These are phyloP conservation scores for Lycopodina hypogea DNA, from an alignment of 37 sponge, comb jelly and placozoan species.

Conservation along the genomic window DNA sequence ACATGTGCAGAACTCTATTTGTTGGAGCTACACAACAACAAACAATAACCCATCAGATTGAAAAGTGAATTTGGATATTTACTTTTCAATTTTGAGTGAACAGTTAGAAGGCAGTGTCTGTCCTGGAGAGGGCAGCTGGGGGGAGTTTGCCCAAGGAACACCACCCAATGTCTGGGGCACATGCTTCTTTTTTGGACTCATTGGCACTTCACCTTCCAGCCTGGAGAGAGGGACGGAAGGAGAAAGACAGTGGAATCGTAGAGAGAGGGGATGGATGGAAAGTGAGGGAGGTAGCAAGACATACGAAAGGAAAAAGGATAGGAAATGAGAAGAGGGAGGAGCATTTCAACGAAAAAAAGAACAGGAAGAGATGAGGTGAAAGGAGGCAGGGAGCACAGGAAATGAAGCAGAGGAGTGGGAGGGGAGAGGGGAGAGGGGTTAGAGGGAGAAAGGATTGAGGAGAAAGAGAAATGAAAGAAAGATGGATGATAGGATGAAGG, in stretches of 20 bases:
- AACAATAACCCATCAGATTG: too few species aligned
- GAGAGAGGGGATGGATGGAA: not conserved
- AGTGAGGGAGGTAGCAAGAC: too few species aligned
- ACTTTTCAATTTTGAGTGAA: slow-evolving; percentile 64
- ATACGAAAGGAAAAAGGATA: not conserved
- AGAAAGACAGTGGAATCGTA: not conserved
- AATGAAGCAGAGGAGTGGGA: not conserved
- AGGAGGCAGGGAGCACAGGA: not conserved
- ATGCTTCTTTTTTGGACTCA: not conserved
- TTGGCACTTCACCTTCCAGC: slow-evolving; percentile 53
- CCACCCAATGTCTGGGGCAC: slow-evolving; percentile 18
- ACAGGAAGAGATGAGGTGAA: not conserved
- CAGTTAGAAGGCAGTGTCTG: slow-evolving; percentile 22
- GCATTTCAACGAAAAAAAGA: not conserved
- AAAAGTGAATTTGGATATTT: too few species aligned
- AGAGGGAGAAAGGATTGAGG: not conserved
- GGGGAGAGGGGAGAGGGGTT: not conserved
- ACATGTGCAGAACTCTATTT: too few species aligned
- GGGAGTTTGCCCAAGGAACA: slow-evolving; percentile 26
- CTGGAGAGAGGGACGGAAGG: not conserved
- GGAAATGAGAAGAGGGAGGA: not conserved
- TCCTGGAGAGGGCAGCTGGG: slow-evolving; percentile 48
- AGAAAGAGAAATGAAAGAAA: not conserved
- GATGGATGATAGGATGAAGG: not conserved
- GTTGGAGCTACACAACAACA: too few species aligned